phyloP scores from a whole-genome alignment of 2,113 vertebrate species.

The Bagarius yarrelli region DNA sequence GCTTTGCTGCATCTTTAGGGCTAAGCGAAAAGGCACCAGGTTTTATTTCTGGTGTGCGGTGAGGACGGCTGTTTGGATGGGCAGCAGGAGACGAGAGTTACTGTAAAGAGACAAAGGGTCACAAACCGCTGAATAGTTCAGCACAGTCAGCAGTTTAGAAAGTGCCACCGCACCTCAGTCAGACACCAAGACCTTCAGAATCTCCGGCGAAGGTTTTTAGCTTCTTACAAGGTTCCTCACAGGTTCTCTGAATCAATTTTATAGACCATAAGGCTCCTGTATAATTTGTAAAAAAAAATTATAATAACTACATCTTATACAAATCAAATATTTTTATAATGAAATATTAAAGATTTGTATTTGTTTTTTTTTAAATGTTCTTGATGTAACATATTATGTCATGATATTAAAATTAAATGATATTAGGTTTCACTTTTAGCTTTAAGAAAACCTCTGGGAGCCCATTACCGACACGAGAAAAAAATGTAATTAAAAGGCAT shows the following conservation, averaged over 20 bases:
- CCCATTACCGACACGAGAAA: too few species aligned
- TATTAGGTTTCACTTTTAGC: too few species aligned
- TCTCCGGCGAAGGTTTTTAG: not conserved
- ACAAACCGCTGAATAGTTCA: conserved; percentile 6
- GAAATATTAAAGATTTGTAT: not conserved
- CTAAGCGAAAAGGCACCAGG: conserved; percentile 48
- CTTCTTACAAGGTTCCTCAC: not conserved
- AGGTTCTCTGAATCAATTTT: not conserved
- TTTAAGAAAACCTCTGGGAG: too few species aligned
- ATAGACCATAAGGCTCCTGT: too few species aligned
- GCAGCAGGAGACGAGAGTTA: conserved; percentile 23
- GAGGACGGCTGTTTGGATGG: conserved; percentile 48
- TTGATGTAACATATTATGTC: too few species aligned
- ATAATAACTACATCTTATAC: too few species aligned
- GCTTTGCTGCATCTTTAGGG: conserved; percentile 46
- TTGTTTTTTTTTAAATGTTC: too few species aligned
- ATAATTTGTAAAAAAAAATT: too few species aligned
- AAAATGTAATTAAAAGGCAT: too few species aligned
- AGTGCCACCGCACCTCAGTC: conserved; percentile 18
- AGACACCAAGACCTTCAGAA: not conserved
- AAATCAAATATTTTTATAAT: not conserved
- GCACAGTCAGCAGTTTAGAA: conserved; percentile 19
- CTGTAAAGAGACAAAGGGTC: conserved; percentile 36
- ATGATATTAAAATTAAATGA: too few species aligned
- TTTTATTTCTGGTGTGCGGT: conserved; percentile 62